Percentiles rank a stretch among this genome's conserved stretches.
phyloP scores from a whole-genome alignment of 2,888 invertebrate species.

The Therioaphis trifolii region DNA sequence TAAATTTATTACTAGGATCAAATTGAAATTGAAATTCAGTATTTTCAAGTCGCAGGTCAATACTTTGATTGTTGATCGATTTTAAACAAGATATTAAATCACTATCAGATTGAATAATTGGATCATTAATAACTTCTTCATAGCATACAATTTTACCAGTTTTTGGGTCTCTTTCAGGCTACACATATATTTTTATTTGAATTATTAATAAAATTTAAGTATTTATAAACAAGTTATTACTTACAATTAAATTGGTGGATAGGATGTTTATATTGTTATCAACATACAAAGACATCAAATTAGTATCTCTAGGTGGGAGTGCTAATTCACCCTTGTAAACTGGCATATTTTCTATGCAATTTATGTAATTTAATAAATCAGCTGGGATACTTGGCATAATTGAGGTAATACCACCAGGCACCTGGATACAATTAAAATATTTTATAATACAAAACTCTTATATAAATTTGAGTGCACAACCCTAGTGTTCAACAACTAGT shows the following conservation, averaged over 20 bases:
- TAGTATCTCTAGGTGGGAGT: slow-evolving; percentile 42
- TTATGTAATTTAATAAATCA: slow-evolving; percentile 50
- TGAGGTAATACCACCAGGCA: slow-evolving; percentile 52
- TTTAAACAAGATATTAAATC: slow-evolving; percentile 49
- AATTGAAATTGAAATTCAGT: slow-evolving; percentile 42
- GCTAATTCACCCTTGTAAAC: slow-evolving; percentile 48
- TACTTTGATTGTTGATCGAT: slow-evolving; percentile 31
- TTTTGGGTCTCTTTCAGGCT: slow-evolving; percentile 51
- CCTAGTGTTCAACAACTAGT: neutral
- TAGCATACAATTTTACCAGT: slow-evolving; percentile 47
- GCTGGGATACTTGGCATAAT: slow-evolving; percentile 54
- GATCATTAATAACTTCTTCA: slow-evolving; percentile 53
- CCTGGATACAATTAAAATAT: slow-evolving; percentile 22
- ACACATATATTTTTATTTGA: slow-evolving; percentile 2
- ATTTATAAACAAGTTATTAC: too few relatives aligned
- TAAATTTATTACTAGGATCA: slow-evolving; percentile 48
- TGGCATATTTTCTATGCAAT: slow-evolving; percentile 53
- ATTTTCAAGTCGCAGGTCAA: neutral
- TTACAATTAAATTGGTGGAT: slow-evolving; percentile 46
- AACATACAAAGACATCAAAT: slow-evolving; percentile 39
- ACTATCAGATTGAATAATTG: slow-evolving; percentile 29
- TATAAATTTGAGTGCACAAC: neutral
- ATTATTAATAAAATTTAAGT: too few relatives aligned
- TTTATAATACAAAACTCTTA: neutral
- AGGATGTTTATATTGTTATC: slow-evolving; percentile 14